Base-by-base conservation (phyloP, 1,140 invertebrate genomes). In the Rhyacophila brunnea region DNA sequence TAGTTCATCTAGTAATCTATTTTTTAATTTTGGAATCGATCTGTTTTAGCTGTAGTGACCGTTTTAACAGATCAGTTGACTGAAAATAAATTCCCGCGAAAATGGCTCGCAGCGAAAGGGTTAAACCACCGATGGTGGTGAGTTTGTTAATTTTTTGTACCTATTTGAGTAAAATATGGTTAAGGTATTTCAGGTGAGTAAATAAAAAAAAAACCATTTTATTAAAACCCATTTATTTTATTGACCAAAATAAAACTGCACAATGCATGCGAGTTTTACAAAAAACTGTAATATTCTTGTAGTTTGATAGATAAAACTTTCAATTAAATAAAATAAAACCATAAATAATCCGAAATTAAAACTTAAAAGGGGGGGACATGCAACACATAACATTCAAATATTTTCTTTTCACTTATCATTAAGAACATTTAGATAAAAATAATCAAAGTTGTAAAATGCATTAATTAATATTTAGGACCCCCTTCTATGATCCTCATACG, bases 331-430 rank as follows among this genome's bases (percentile, higher is more conserved):
- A 42, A 44, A 48, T 34, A 48, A 48, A 57, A 45, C 47, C 18
- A 43, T 42, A 50, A 58, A 58, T 51, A 50, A 50, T 58, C 47
- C 38, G 44, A 58, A 47, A 58, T 50, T 49, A 58, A 57, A 58
- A 51, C 55, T 58, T 50, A 50, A 50, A 36, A 46, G 28, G 50
- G 18, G 34, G 14, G 47, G 48, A 58, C 55, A 43, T 48, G 53
- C 23, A 32, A 50, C 55, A 49, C 28, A 23, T 38, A 43, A 57
- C 38, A 23, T 45, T 43, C 14, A 14, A 40, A 13, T 42, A 43
- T 43, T 14, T 36, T 28, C 46, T 46, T 36, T 53, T 46, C 43
- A 20, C 43, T 55, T 44, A 43, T 34, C 32, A 17, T 23, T 23
- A 13, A 53, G 43, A 38, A 53, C 51, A 53, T 44, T 32, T 6